These are phyloP conservation scores for Chaetops frenatus DNA, from an alignment of 2,113 vertebrate species.

Conservation along the genomic window DNA sequence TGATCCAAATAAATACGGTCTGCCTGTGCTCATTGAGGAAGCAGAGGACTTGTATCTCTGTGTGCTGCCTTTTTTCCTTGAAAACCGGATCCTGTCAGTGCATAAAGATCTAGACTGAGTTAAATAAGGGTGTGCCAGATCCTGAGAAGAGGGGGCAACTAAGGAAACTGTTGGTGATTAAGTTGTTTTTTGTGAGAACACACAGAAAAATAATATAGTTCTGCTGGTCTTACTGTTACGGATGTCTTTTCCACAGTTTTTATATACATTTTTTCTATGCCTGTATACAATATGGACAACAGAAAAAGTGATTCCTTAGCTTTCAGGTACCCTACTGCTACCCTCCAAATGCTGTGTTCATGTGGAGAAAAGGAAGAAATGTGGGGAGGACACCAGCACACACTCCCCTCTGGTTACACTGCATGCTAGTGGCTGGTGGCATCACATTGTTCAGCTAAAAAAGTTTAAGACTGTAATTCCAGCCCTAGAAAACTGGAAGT, in stretches of 20 bases:
- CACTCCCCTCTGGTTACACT: accelerated
- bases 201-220: background rate
- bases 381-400: background rate
- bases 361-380: background rate
- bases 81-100: background rate
- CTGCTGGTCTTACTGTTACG: background rate
- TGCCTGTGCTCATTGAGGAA: background rate
- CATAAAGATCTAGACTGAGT: background rate
- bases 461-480: background rate
- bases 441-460: background rate
- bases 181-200: background rate
- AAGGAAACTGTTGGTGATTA: background rate
- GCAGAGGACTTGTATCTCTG: background rate
- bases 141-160: background rate
- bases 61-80: background rate
- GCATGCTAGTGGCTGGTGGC: background rate
- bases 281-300: background rate
- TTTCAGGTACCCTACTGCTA: background rate
- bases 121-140: background rate
- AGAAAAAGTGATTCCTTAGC: background rate
- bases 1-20: background rate
- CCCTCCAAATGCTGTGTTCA: accelerated
- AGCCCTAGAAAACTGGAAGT: background rate
- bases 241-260: background rate
- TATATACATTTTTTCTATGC: background rate